A percentile compares a stretch with the other conserved stretches of the same genome.
Conservation (phyloP, 2,113 vertebrate species). For the Nestor notabilis region DNA sequence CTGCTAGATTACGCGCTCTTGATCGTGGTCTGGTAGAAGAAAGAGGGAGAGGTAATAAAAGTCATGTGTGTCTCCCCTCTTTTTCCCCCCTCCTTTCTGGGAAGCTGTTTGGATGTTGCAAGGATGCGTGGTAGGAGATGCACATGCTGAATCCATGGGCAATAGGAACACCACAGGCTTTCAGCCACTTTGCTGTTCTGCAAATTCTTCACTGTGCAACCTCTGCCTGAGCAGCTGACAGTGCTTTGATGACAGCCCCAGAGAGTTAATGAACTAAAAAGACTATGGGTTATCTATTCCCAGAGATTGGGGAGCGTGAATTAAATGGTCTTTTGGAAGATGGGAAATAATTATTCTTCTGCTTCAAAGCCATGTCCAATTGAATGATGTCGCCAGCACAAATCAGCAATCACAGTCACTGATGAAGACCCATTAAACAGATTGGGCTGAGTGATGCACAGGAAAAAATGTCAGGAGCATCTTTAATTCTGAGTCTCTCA, state of each 20-base stretch:
- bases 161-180: neutral
- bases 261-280: constrained; percentile 66
- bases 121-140: neutral
- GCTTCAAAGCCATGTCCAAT: constrained; percentile 71
- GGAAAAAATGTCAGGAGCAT: constrained; percentile 52
- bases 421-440: constrained; percentile 75
- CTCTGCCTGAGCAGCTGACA: constrained; percentile 35
- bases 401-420: constrained; percentile 70
- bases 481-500: constrained; percentile 52
- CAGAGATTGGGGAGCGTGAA: constrained; percentile 62
- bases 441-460: constrained; percentile 70
- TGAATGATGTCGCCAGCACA: constrained; percentile 67
- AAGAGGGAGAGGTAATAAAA: neutral
- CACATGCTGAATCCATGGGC: neutral
- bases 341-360: constrained; percentile 74
- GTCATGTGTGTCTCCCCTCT: neutral
- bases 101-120: neutral
- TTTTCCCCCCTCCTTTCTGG: neutral
- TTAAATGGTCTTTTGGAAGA: constrained; percentile 71
- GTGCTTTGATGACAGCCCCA: constrained; percentile 47
- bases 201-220: neutral
- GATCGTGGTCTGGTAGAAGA: neutral
- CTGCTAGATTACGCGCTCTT: neutral
- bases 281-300: constrained; percentile 64
- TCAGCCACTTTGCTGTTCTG: neutral